Base-by-base conservation (phyloP, 2,888 invertebrate genomes). In the Chymomyza procnemis region DNA sequence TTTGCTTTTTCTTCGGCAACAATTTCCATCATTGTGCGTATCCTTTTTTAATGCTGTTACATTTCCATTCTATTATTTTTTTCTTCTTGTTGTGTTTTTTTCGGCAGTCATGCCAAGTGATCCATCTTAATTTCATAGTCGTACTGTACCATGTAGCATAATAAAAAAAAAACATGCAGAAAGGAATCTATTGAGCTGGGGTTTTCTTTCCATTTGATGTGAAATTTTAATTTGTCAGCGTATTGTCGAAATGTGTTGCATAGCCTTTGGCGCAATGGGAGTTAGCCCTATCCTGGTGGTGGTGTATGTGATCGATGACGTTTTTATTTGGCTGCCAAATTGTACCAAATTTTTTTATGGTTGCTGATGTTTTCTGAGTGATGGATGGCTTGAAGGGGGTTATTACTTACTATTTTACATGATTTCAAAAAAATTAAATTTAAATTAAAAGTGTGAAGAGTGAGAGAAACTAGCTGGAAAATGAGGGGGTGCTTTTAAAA, bases 91-190 rank as follows among this genome's bases (percentile, higher is more conserved):
- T 58, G 63, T 66, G n/a, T 74, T 76, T 84, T 78, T 67, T 67
- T 26, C 26, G 79, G 79, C 80, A 87, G 88, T 90, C 88, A 88
- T 88, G 79, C 73, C 75, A 78, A 82, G 90, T 89, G 89, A 90
- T 90, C 90, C 89, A 90, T 90, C 90, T 90, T 90, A 84, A 87
- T 87, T 81, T 82, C 73, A 79, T 41, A 41, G 61, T 64, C 22
- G 34, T 41, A 41, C 34, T 41, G 58, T 4, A 48, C 30, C 48
- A 50, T 16, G 19, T n/a, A n/a, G 1, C 30, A 57, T 3, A 16
- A 16, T 8, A 18, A 30, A 30, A n/a, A 57, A 34, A 41, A 26
- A 26, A n/a, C n/a, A n/a, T n/a, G n/a, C n/a, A n/a, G 26, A 26
- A 60, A 60, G 26, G 56, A 61, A 68, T 74, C 74, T 67, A 82